Evolutionary conservation across 2,888 invertebrate species (phyloP), one percentile per base, ranked within the genome.

Genomic region (Drosophila acutilabella): DNA sequence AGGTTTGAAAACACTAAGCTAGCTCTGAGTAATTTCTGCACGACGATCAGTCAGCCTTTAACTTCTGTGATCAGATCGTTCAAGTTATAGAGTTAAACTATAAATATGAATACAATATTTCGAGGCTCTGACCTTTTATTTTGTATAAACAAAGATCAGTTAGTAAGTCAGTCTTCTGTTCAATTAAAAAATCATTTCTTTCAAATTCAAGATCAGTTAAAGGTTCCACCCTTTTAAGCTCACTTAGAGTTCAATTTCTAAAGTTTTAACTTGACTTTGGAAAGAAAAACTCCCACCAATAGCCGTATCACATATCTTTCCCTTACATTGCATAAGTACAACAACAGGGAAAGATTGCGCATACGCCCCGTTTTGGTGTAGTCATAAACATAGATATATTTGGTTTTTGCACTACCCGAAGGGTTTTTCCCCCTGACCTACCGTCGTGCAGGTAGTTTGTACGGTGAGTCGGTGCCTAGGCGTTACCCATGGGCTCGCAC

Each of bases 401-500:
- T 59, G 6, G 23, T 45, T 58, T 41, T 30, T n/a, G 30, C 40
- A 41, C 16, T 18, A 36, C 8, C 7, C 30, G 16, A 16, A 16
- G 66, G 60, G 36, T 45, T 70, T 74, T 61, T 52, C 61, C 64
- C 52, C 50, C 5, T 11, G 6, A 36, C 4, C 11, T n/a, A 8
- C 8, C 8, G 8, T 30, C 30, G 8, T 1, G 33, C 10, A 10
- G 33, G 60, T 78, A 76, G 78, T 73, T 78, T 71, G 30, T 4
- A 26, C 30, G 7, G 36, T 23, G 14, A 23, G 51, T 33, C 40
- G 16, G 57, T 74, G 62, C 50, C 60, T 18, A 54, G 40, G 50
- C 64, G 65, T 69, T 65, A 67, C 54, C 66, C 74, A 65, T 78
- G 62, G 78, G 78, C 88, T 81, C 88, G 88, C 81, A 81, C 88